Evolutionary conservation across 2,113 vertebrate species (phyloP).

Genomic region (Ceyx margarethae): DNA sequence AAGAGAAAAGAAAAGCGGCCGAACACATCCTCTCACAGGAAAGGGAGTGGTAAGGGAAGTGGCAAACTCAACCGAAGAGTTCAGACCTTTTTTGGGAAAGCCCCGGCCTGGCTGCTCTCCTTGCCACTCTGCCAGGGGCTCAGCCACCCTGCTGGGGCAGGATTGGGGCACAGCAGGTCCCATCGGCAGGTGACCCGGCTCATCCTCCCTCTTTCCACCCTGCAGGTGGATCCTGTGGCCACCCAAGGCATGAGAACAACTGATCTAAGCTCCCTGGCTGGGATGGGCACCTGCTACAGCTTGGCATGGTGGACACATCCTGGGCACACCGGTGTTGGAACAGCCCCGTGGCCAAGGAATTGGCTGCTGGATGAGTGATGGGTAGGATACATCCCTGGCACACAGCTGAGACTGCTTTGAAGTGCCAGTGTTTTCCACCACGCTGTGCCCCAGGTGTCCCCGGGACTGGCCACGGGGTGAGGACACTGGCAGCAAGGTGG

Average conservation of each 20-base stretch:
- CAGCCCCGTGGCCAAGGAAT: background rate
- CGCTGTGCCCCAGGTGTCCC: background rate
- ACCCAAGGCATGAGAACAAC: background rate
- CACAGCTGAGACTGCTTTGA: background rate
- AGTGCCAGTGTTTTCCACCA: rapidly evolving
- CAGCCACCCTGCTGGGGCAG: background rate
- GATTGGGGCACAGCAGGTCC: background rate
- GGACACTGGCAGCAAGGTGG: background rate
- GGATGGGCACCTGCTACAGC: background rate
- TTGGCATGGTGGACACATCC: rapidly evolving
- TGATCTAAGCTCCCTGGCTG: background rate
- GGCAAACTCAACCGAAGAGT: conserved; percentile 58
- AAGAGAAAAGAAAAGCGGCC: conserved; percentile 28
- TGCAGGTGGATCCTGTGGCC: rapidly evolving
- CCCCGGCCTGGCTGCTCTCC: background rate
- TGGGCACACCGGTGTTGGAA: background rate
- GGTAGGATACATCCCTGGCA: background rate
- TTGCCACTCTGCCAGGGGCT: background rate
- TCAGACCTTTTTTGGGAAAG: conserved; percentile 74
- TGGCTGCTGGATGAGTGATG: rapidly evolving
- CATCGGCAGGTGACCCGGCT: rapidly evolving
- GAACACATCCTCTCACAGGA: conserved; percentile 65
- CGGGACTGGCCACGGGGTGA: background rate
- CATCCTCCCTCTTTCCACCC: background rate
- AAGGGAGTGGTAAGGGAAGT: conserved; percentile 73